Conservation (phyloP, 2,888 invertebrate genomes). For the Diaphora mendica region DNA sequence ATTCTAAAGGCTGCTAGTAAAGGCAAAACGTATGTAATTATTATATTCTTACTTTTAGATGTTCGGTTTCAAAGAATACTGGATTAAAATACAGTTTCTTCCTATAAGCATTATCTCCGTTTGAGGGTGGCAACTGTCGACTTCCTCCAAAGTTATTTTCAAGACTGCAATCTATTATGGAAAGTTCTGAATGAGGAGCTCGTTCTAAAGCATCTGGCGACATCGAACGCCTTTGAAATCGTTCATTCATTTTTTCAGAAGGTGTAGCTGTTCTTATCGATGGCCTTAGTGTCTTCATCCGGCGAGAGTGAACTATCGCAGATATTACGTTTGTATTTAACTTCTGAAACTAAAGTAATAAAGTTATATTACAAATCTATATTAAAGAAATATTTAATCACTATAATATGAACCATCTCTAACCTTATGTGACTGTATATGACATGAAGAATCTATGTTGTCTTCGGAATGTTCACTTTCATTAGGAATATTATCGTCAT, state of each 20-base stretch:
- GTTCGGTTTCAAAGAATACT: conserved; percentile 95
- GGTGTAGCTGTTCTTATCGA: conserved; percentile 63
- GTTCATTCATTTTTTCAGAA: conserved; percentile 68
- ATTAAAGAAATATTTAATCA: neutral
- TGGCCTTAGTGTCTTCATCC: conserved; percentile 73
- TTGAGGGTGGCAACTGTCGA: conserved; percentile 68
- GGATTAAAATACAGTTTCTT: conserved; percentile 95
- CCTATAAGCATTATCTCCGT: conserved; percentile 83
- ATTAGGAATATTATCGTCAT: conserved; percentile 77
- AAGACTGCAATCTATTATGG: conserved; percentile 77
- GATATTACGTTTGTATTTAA: conserved; percentile 74
- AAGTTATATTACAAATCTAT: neutral
- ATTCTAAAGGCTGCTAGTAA: neutral
- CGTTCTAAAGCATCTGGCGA: conserved; percentile 80
- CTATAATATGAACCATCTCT: neutral
- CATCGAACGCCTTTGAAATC: conserved; percentile 73
- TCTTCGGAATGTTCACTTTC: conserved; percentile 77
- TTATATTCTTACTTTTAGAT: conserved; percentile 88
- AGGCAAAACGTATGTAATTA: neutral
- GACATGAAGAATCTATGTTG: conserved; percentile 70
- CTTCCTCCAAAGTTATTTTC: conserved; percentile 62
- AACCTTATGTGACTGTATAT: conserved; percentile 64
- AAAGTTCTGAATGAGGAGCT: conserved; percentile 81
- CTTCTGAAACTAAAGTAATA: conserved; percentile 71
- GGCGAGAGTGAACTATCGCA: conserved; percentile 78